Base-by-base conservation (phyloP, 2,888 invertebrate species). In the Stegana nigrithorax region DNA sequence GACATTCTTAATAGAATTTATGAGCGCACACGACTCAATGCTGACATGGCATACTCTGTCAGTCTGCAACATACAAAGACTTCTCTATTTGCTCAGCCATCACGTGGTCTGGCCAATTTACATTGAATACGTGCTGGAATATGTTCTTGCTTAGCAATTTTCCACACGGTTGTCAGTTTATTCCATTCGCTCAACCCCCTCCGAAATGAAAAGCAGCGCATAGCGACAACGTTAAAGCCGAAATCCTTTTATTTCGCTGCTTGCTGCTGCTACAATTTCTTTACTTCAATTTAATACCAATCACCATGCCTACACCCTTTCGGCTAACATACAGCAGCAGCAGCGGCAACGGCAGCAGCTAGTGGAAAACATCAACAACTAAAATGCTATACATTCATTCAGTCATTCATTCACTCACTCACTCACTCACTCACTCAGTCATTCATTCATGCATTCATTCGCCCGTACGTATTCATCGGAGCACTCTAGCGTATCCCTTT, bases 361-460 rank as follows among this genome's bases (percentile, higher is more conserved):
- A 17, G 19, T 29, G 29, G 19, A 29, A 36, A 32, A 55, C 32
- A 55, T 32, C 29, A 55, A 55, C 32, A 53, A 29, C 29, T 53
- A 53, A 32, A 32, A 21, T 29, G 19, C 32, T 10, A 26, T 50
- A 14, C 50, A 50, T 50, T 50, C 26, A 12, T 19, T 44, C 53
- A 56, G 8, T 56, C 42, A 56, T 36, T 27, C 29, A 21, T 29
- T 53, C 5, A 32, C 7, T 12, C 27, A 14, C 53, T 53, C 53
- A 53, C 7, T n/a, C 19, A 4, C 3, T 14, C 25, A 23, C 3
- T 26, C 50, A 25, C 25, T n/a, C n/a, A n/a, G n/a, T n/a, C n/a
- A n/a, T n/a, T n/a, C n/a, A 2, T 4, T 7, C 10, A 5, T 36
- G 2, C 36, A 36, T 36, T 36, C 36, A 36, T 36, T 36, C 2